phyloP scores from a whole-genome alignment of 2,888 invertebrate species.

The Hirtodrosophila confusa region DNA sequence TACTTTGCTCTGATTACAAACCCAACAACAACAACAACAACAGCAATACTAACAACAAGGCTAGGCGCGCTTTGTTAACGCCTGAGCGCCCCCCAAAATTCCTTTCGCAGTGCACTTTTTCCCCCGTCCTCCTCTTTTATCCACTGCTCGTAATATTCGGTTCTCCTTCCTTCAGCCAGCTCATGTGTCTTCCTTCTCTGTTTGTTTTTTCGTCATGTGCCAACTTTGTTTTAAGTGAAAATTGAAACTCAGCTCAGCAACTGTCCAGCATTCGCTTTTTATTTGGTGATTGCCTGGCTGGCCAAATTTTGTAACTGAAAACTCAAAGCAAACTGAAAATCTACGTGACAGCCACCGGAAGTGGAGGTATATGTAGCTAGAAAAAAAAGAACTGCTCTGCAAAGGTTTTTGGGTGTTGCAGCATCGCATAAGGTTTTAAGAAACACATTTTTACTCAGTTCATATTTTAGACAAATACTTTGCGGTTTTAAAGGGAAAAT shows the following conservation, averaged over 20 bases:
- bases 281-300: constrained; percentile 66
- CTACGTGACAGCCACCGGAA: constrained; percentile 64
- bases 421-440: no score
- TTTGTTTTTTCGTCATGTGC: constrained; percentile 47
- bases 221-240: constrained; percentile 78
- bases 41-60: constrained; percentile 37
- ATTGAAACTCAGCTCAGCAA: constrained; percentile 77
- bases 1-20: constrained; percentile 72
- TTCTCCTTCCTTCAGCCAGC: constrained; percentile 7
- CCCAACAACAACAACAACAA: constrained; percentile 34
- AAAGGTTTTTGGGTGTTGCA: no score
- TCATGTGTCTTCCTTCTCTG: constrained; percentile 9
- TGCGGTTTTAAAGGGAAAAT: no score
- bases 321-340: constrained; percentile 70
- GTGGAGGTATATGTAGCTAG: constrained; percentile 1
- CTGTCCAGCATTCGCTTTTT: constrained; percentile 70
- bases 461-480: no score
- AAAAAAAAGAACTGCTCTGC: background rate
- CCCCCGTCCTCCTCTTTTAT: background rate
- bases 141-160: constrained; percentile 9
- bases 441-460: no score
- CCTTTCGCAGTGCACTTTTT: constrained; percentile 14
- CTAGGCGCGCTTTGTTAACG: constrained; percentile 62
- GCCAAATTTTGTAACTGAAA: constrained; percentile 69
- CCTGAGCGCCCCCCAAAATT: constrained; percentile 38